Base-by-base conservation (phyloP, 2,888 invertebrate species). In the Aporophyla nigra region DNA sequence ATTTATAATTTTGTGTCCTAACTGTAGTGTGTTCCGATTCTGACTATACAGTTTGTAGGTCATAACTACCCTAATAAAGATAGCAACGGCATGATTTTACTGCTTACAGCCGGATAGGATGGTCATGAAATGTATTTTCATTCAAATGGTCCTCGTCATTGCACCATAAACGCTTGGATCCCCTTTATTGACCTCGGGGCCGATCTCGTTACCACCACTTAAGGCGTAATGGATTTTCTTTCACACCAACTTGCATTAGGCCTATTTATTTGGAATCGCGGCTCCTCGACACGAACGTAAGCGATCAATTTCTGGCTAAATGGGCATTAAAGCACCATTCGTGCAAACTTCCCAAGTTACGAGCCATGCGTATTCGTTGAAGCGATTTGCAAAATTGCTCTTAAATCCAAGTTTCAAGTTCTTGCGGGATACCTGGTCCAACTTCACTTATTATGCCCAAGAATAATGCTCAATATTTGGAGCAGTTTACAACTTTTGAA, bases 361-460 rank as follows among this genome's bases (percentile, higher is more conserved):
- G 88, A 92, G 86, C 89, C 84, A 89, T 94, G 90, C 92, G 92
- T 93, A 93, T 92, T 93, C 91, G 91, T 89, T 91, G 89, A 89
- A 92, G 91, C 93, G 93, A 92, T 93, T 94, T 91, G 90, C 90
- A 87, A 93, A 94, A 94, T 94, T 93, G 91, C 92, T 93, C 91
- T 91, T 90, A 89, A 74, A 86, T 85, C 80, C 81, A 87, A 92
- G 88, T 91, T 91, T 84, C 74, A 75, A 91, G 90, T 90, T 91
- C 85, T 88, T 89, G 87, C 74, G 88, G 90, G 84, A 86, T 93
- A 90, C 91, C 91, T 91, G 89, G 86, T 74, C 76, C 40, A 88
- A 89, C 88, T 92, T 85, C 75, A 86, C 90, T 91, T 90, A 88
- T 89, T 92, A 90, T 90, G 83, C 86, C 71, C 80, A 89, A 89